Evolutionary conservation across 2,888 invertebrate genomes (phyloP), one percentile per base, ranked within the genome.

Genomic region (Cosmorhoe ocellata): DNA sequence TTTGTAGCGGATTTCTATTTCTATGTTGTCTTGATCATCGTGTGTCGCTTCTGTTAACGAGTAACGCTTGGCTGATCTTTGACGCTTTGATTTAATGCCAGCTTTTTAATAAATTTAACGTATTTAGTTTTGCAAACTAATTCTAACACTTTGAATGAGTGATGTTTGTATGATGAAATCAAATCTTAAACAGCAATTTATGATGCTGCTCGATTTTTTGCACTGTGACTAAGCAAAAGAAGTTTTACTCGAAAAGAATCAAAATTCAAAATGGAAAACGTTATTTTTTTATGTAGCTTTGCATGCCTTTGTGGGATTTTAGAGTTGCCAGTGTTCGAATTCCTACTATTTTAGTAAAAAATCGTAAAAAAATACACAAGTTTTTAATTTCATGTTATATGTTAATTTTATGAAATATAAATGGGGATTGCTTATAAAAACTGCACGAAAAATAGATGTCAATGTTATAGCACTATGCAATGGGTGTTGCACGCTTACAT

Each of bases 401-500:
- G 2, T 18, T 18, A 24, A 7, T 24, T 24, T 3, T 24, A n/a
- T 24, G 24, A 1, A 18, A 18, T 4, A 18, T 24, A 24, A 24
- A 8, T 27, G 30, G 40, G 31, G 47, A 26, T 18, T 40, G 53
- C 48, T 57, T 52, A 61, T 65, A 70, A 74, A 71, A 75, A 26
- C 5, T 76, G 80, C 79, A 81, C 81, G 80, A 64, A 67, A 63
- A 70, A 51, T 64, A 65, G 64, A 61, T 66, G 58, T 72, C 62
- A 66, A 66, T 24, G 7, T 24, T 1, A 70, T 71, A 62, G 67
- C 68, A 71, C 69, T 61, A 64, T 59, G 79, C 80, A 80, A 76
- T 73, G 61, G 75, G 81, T 82, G 75, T 83, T 78, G 85, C 89
- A 89, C 88, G 88, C 87, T 82, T 84, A 30, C 70, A 70, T 68